phyloP scores from a whole-genome alignment of 2,888 invertebrate species.

The Athetis lepigone region DNA sequence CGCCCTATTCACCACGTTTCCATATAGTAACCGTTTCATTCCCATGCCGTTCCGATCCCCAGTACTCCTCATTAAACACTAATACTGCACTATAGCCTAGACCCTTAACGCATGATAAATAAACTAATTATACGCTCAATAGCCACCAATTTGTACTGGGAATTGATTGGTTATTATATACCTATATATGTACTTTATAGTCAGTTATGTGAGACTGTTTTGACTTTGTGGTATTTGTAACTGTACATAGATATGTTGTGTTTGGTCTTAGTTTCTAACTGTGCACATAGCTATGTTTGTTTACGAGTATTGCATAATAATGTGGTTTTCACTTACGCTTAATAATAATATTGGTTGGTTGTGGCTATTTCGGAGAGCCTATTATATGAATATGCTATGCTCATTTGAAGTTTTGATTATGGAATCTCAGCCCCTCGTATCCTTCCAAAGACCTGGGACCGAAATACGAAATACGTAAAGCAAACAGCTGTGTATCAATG shows the following conservation, averaged over 20 bases:
- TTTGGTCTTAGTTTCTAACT: conserved; percentile 15
- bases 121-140: conserved; percentile 71
- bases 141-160: conserved; percentile 64
- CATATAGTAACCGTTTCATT: background rate
- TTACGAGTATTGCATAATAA: background rate
- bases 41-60: conserved; percentile 42
- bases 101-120: conserved; percentile 68
- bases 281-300: background rate
- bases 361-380: no score
- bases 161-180: conserved; percentile 65
- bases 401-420: no score
- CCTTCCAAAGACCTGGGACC: no score
- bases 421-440: no score
- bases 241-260: background rate
- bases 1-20: background rate
- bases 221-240: conserved; percentile 22
- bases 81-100: conserved; percentile 61
- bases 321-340: conserved; percentile 10
- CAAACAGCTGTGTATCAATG: no score
- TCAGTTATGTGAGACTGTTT: conserved; percentile 23
- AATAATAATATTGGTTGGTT: background rate
- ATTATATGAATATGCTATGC: no score
- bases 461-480: no score
- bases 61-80: conserved; percentile 68
- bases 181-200: background rate